A percentile compares a stretch with the other conserved stretches of the same genome.
Evolutionary conservation across 2,797 vertebrate species (phyloP).

Genomic region (Selene dorsalis): DNA sequence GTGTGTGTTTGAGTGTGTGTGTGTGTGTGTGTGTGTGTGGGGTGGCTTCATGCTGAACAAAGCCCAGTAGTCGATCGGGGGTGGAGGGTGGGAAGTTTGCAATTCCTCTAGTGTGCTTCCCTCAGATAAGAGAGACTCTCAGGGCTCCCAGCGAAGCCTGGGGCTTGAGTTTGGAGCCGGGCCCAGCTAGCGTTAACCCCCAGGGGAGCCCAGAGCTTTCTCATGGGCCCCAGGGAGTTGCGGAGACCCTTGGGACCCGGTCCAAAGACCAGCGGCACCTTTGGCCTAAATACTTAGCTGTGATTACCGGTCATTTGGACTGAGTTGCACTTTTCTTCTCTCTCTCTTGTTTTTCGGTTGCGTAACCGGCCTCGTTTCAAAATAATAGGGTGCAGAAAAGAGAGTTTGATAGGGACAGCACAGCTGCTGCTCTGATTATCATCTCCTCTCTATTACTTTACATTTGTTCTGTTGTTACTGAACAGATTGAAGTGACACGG

Average conservation of each 20-base stretch:
- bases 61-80: constrained; percentile 69
- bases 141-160: constrained; percentile 69
- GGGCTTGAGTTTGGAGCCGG: constrained; percentile 71
- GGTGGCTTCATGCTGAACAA: constrained; percentile 65
- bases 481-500: constrained; percentile 5
- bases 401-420: constrained; percentile 27
- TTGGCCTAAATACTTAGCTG: constrained; percentile 76
- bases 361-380: constrained; percentile 57
- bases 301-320: constrained; percentile 65
- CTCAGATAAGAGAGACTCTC: constrained; percentile 82
- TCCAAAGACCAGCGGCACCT: constrained; percentile 64
- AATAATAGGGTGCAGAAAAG: constrained; percentile 43
- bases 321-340: constrained; percentile 41
- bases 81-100: constrained; percentile 73
- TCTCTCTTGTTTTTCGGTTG: constrained; percentile 63
- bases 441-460: not conserved
- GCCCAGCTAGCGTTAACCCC: constrained; percentile 61
- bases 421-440: constrained; percentile 40
- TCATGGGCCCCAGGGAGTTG: constrained; percentile 52
- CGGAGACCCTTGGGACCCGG: constrained; percentile 34
- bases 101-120: constrained; percentile 84
- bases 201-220: constrained; percentile 55
- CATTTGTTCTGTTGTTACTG: not conserved
- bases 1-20: constrained; percentile 36
- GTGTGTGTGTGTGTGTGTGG: constrained; percentile 35